Conservation (phyloP, 2,113 vertebrate species). For the Lophura nycthemera region DNA sequence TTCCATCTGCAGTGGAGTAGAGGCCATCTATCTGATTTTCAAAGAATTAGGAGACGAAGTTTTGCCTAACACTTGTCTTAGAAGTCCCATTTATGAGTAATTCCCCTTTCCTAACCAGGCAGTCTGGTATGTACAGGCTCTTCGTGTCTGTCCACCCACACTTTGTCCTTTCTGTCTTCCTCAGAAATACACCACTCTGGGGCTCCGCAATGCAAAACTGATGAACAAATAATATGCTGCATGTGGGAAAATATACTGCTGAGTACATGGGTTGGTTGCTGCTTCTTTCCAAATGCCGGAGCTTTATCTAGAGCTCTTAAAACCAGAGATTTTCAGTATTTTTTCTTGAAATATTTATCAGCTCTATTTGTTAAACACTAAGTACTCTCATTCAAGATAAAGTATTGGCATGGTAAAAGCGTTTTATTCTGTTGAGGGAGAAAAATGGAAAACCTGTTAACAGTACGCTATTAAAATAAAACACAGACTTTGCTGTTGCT, state of each 20-base stretch:
- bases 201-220: slow-evolving; percentile 21
- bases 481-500: neutral
- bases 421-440: neutral
- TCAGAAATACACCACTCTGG: slow-evolving; percentile 19
- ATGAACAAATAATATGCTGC: slow-evolving; percentile 35
- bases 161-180: slow-evolving; percentile 19
- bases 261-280: neutral
- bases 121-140: neutral
- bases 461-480: neutral
- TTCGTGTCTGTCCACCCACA: slow-evolving; percentile 30
- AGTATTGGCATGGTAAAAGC: neutral
- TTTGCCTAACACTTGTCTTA: neutral
- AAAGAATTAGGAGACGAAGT: neutral
- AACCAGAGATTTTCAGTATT: neutral
- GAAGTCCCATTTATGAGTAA: slow-evolving; percentile 4
- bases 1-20: neutral
- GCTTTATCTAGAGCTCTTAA: neutral
- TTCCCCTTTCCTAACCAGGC: neutral
- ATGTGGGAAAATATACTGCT: slow-evolving; percentile 19
- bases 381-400: neutral
- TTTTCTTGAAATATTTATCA: neutral
- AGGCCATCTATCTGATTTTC: neutral
- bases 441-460: neutral
- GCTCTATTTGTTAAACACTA: neutral
- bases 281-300: neutral